Percentiles rank a stretch among this genome's conserved stretches.
These are phyloP conservation scores for Trissolcus brochymenae DNA, from an alignment of 2,888 invertebrate species.

Conservation along the genomic window DNA sequence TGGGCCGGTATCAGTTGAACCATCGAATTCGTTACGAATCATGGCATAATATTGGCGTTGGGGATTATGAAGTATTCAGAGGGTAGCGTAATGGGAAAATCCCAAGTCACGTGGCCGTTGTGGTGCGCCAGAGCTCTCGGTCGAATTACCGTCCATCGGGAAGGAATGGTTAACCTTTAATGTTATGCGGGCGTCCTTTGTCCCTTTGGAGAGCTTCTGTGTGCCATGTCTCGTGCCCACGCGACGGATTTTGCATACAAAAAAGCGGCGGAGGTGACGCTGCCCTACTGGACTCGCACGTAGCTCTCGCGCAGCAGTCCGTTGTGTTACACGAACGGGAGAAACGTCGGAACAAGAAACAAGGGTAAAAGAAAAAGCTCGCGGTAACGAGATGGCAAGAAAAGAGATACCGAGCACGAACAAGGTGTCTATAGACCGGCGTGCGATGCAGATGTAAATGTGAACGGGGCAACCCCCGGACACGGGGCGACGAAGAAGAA, in stretches of 20 bases:
- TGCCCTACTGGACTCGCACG: conserved; percentile 58
- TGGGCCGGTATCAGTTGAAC: conserved; percentile 23
- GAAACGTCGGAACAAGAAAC: conserved; percentile 42
- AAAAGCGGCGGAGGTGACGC: conserved; percentile 62
- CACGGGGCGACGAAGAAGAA: conserved; percentile 61
- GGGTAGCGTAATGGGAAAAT: conserved; percentile 61
- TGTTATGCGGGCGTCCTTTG: conserved; percentile 73
- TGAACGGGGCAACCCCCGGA: conserved; percentile 61
- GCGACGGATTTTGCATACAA: conserved; percentile 63
- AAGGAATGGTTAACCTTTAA: conserved; percentile 67
- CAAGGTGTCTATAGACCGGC: conserved; percentile 58
- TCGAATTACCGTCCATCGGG: conserved; percentile 54
- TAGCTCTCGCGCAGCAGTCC: conserved; percentile 10
- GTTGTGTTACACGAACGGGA: conserved; percentile 57
- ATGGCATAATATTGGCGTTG: conserved; percentile 26
- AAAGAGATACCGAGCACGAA: conserved; percentile 54
- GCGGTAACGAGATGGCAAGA: conserved; percentile 47
- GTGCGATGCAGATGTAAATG: conserved; percentile 58
- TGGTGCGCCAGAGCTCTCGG: conserved; percentile 42
- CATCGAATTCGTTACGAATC: conserved; percentile 23
- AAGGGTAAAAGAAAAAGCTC: conserved; percentile 33
- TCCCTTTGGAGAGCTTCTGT: conserved; percentile 71
- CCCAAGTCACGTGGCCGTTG: conserved; percentile 60
- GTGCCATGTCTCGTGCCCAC: conserved; percentile 58
- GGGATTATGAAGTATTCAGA: conserved; percentile 61